Base-by-base conservation (phyloP, 2,797 vertebrate genomes). In the Distichodus sexfasciatus region DNA sequence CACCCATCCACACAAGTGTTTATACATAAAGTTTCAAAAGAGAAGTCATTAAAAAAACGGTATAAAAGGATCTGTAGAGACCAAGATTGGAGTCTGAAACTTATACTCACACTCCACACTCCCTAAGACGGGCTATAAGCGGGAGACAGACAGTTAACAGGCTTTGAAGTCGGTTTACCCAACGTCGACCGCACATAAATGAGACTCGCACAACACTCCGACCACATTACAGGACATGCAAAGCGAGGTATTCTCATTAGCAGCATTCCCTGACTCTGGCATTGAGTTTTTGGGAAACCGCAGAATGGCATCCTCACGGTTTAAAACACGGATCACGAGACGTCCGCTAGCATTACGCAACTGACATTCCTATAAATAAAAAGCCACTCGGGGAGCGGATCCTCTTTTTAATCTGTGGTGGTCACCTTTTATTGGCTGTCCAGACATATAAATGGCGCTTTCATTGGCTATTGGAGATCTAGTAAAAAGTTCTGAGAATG, bases 201-300 rank as follows among this genome's bases (percentile, higher is more conserved):
- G 1, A 12, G 11, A 3, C 44, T 40, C 28, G 28, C 8, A 14
- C 33, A 47, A n/a, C 3, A 41, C 11, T 38, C 3, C 59, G 55
- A 43, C 67, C 28, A 0, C 67, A 50, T 8, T 43, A 82, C 76
- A 79, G 78, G 77, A 81, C 74, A 76, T 55, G 33, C 71, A 72
- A 64, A 61, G 68, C 57, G 35, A 63, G 77, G 66, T 83, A 82
- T 85, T 86, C 82, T 83, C 77, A 85, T 83, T 83, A 85, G 81
- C 82, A 76, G 76, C 82, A 80, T 83, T 86, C 77, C 77, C 50
- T 26, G 43, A 61, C 21, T 29, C 50, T 38, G 19, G 51, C 33
- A 33, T 38, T 48, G 41, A 33, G 69, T 55, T n/a, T n/a, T 72
- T 71, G 78, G 81, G 82, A 81, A 84, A 81, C 83, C 79, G 83